Percentiles rank a stretch among this genome's conserved stretches.
Conservation (phyloP, 2,888 invertebrate genomes). For the Apamea crenata region DNA sequence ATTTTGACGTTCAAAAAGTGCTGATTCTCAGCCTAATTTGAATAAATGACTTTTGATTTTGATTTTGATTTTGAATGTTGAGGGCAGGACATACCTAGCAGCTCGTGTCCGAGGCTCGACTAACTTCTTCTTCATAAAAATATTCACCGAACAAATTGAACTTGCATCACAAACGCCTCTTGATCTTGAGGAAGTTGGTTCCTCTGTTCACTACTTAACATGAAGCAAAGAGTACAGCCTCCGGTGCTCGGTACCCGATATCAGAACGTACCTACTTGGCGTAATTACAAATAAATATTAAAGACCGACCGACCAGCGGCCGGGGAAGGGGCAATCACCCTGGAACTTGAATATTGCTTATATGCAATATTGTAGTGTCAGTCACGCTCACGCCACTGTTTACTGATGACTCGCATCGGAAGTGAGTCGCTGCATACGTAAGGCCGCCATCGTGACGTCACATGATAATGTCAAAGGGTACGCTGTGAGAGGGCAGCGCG, state of each 20-base stretch:
- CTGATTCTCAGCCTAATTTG: too few species aligned
- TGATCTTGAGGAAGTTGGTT: background rate
- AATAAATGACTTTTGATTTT: too few species aligned
- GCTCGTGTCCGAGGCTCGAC: background rate
- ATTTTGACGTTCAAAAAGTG: too few species aligned
- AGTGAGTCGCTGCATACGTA: background rate
- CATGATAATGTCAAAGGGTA: slow-evolving; percentile 42
- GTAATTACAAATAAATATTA: background rate
- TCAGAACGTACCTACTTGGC: background rate
- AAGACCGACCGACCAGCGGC: background rate
- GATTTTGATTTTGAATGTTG: too few species aligned
- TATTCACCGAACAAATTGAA: background rate
- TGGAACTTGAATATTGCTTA: background rate
- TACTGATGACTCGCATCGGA: background rate
- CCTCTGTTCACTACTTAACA: background rate
- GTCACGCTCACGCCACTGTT: background rate
- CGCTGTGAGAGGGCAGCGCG: background rate
- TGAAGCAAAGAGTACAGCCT: too few species aligned
- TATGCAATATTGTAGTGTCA: background rate
- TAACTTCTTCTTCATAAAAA: background rate
- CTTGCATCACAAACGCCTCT: background rate
- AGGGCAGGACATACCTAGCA: background rate
- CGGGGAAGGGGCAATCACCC: background rate
- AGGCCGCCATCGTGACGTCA: slow-evolving; percentile 25
- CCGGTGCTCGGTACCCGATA: background rate